phyloP scores from a whole-genome alignment of 2,888 invertebrate species.

The Trisateles emortualis region DNA sequence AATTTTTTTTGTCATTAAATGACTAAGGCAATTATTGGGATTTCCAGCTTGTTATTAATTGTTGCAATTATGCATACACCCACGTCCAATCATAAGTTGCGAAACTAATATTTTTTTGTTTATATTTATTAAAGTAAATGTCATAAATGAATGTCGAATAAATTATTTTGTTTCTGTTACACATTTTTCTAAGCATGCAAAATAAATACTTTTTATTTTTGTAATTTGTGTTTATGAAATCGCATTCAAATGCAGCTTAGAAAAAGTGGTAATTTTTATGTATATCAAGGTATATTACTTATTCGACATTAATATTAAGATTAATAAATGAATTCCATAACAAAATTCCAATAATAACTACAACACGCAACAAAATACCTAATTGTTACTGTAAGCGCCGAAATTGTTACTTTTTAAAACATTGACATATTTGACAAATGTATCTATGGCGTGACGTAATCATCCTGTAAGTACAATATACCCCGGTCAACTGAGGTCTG shows the following conservation, averaged over 20 bases:
- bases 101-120: conserved; percentile 30
- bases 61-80: conserved; percentile 35
- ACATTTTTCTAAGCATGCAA: neutral
- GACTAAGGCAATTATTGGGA: conserved; percentile 20
- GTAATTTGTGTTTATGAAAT: too few species aligned
- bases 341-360: neutral
- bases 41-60: conserved; percentile 24
- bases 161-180: conserved; percentile 8
- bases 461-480: conserved; percentile 51
- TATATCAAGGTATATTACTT: too few species aligned
- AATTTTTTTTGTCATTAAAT: conserved; percentile 20
- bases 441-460: conserved; percentile 36
- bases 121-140: conserved; percentile 20
- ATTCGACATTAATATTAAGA: too few species aligned
- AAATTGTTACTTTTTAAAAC: conserved; percentile 9
- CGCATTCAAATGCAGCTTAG: too few species aligned
- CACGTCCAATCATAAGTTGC: conserved; percentile 29
- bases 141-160: conserved; percentile 13
- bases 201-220: too few species aligned
- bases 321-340: too few species aligned
- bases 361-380: conserved; percentile 17
- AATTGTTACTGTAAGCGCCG: conserved; percentile 10
- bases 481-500: conserved; percentile 52
- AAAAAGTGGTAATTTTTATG: too few species aligned
- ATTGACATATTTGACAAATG: conserved; percentile 41